Base-by-base conservation (phyloP, 2,888 invertebrate species). In the Polyploca ridens region DNA sequence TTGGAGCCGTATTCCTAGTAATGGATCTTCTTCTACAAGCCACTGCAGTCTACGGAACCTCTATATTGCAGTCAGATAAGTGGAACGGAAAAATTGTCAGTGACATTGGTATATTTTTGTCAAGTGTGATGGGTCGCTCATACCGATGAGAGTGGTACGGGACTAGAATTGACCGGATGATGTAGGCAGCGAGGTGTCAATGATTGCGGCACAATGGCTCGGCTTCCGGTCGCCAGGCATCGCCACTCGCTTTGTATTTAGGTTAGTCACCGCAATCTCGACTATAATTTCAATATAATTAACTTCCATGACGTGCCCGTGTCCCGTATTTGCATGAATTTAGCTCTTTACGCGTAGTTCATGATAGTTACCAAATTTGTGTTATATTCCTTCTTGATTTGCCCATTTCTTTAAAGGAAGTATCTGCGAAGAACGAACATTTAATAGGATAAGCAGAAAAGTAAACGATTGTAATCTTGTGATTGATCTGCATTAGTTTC, bases 191-290 rank as follows among this genome's bases (percentile, higher is more conserved):
- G 88, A 93, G 91, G 93, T 94, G 93, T 93, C 93, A 93, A 93
- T 91, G 92, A 91, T 93, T 92, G 91, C 89, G 78, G 88, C 87
- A 93, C 93, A 93, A 93, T 93, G 85, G 93, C 86, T 84, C 81
- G 76, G 86, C 87, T 92, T 93, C 93, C 93, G 93, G 85, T 81
- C 82, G 78, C 75, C 78, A 80, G 81, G 82, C 86, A 86, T 83
- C 83, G 86, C 79, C 78, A 70, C 81, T 81, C 85, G 88, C 90
- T 93, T 93, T 93, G 93, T 92, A 93, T 93, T 91, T 93, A 90
- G 93, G 93, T 93, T 93, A 93, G 88, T 92, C 93, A 93, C 93
- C 91, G 90, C 89, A 84, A 91, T 91, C 90, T 89, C 90, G 79
- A 83, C 88, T 87, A 87, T 83, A 86, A 89, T 91, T 91, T 88